Evolutionary conservation across 1,140 invertebrate species (phyloP), one percentile per base, ranked within the genome.

Genomic region (Oppia nitens): DNA sequence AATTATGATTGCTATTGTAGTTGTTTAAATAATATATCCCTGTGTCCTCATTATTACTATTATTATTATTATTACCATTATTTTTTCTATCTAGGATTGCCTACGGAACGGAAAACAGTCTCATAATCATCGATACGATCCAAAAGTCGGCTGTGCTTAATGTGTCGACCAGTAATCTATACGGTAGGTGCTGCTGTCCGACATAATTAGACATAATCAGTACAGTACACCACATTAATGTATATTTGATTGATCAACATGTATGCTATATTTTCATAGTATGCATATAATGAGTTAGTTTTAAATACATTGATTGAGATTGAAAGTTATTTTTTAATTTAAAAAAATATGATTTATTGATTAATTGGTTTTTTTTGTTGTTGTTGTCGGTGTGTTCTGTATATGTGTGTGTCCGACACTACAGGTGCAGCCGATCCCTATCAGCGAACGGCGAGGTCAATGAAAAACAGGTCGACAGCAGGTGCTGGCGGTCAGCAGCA

Each of bases 101-200:
- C 63, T 96, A 95, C 77, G 93, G 93, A 66, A 94, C 90, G 72
- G 91, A 96, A 73, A 83, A 83, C 63, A 91, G 92, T 63, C 73
- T 97, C 67, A 89, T 91, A 66, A 83, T 97, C 72, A 81, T 96
- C 66, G 93, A 98, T 77, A 84, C 90, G 72, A 78, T 91, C 67
- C 90, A 94, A 73, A 90, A 88, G 75, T 79, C 81, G 59, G 84
- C 85, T 72, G 78, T 97, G 63, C 75, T 91, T 63, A 92, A 89
- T 72, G 67, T 76, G 57, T 70, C 70, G 47, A 75, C 73, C 14
- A 77, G 81, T 62, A 88, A 94, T 72, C 79, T 96, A 62, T 94
- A 94, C 75, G 86, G 86, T 74, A 67, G 65, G 67, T n/a, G n/a
- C n/a, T n/a, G n/a, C n/a, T n/a, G n/a, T n/a, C n/a, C n/a, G n/a